Evolutionary conservation across 2,113 vertebrate genomes (phyloP).

Genomic region (Sus scrofa): DNA sequence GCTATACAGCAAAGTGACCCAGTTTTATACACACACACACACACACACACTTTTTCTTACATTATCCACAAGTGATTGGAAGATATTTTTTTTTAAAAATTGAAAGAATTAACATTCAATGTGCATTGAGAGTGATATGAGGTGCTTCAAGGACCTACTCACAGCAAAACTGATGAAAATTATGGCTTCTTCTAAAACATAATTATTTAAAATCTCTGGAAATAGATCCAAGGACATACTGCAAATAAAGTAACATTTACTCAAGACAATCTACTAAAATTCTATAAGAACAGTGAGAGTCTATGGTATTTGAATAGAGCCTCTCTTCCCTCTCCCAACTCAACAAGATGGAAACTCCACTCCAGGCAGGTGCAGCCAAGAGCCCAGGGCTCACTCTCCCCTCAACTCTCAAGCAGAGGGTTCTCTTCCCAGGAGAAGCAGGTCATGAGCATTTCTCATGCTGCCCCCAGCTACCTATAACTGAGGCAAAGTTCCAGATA

Average conservation of each 20-base stretch:
- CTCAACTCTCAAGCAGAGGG: not conserved
- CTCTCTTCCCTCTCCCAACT: not conserved
- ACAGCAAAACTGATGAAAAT: not conserved
- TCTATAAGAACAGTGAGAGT: not conserved
- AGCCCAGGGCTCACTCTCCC: not conserved
- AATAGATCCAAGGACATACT: not conserved
- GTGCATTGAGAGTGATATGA: not conserved
- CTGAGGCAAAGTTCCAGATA: not conserved
- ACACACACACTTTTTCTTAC: no score
- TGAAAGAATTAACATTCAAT: not conserved
- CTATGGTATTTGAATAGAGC: not conserved
- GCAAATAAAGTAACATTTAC: no score
- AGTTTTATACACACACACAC: no score
- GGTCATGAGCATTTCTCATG: not conserved
- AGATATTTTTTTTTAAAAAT: not conserved
- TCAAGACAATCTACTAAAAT: not conserved
- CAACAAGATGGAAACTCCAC: no score
- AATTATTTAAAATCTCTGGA: not conserved
- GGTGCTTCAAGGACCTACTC: not conserved
- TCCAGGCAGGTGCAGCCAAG: not conserved
- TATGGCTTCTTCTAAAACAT: not conserved
- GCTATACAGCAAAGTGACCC: no score
- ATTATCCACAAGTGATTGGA: no score
- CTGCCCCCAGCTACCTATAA: not conserved
- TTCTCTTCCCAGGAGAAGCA: not conserved